A percentile compares a stretch with the other conserved stretches of the same genome.
Conservation (phyloP, 53 echinoderm and acorn worm species). For the Paracentrotus lividus region DNA sequence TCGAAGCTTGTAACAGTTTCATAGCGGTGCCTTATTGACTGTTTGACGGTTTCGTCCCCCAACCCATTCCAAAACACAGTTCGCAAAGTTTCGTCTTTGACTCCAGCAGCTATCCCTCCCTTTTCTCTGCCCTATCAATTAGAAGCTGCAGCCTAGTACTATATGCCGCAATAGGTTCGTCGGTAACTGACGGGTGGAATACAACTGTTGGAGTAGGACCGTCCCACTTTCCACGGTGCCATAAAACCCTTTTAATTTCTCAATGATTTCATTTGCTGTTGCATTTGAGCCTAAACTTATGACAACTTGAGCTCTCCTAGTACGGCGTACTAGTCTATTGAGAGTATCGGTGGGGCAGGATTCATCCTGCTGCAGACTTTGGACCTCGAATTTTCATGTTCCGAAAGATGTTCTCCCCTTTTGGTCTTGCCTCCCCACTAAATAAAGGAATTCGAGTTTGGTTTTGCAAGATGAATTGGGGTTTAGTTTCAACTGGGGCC, state of each 20-base stretch:
- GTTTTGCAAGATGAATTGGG: background rate
- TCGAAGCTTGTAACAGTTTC: constrained; percentile 38
- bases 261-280: background rate
- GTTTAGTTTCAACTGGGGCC: background rate
- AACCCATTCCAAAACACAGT: constrained; percentile 73
- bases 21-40: constrained; percentile 59
- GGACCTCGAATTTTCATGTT: constrained; percentile 37
- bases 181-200: constrained; percentile 32
- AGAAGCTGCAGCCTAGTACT: constrained; percentile 50
- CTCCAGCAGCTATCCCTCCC: constrained; percentile 30
- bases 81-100: constrained; percentile 63
- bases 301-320: constrained; percentile 52
- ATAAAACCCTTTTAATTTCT: constrained; percentile 68
- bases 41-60: constrained; percentile 16
- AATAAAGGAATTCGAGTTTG: background rate
- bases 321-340: constrained; percentile 17
- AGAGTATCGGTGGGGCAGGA: background rate
- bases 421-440: constrained; percentile 31
- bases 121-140: constrained; percentile 28
- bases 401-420: constrained; percentile 63
- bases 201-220: constrained; percentile 65
- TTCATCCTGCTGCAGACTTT: constrained; percentile 3
- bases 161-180: constrained; percentile 52
- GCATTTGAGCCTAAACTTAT: constrained; percentile 54
- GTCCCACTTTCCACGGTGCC: constrained; percentile 67